phyloP scores from a whole-genome alignment of 2,888 invertebrate genomes.

The Drosophila cognata region DNA sequence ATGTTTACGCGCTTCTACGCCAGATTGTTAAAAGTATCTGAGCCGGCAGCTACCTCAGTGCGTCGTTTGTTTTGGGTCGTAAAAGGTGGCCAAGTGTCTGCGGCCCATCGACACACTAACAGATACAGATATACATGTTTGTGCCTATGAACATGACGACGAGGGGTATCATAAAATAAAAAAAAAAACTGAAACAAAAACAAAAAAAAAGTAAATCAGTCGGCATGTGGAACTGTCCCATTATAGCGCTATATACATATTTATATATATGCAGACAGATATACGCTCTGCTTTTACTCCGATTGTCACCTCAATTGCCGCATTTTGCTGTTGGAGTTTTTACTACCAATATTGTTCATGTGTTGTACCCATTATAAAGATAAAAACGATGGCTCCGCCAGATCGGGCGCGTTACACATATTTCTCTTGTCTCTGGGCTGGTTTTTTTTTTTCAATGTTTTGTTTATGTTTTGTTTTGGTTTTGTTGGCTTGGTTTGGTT shows the following conservation, averaged over 20 bases:
- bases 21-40: constrained; percentile 53
- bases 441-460: constrained; percentile 9
- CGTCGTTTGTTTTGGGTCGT: constrained; percentile 68
- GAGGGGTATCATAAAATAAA: constrained; percentile 43
- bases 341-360: constrained; percentile 71
- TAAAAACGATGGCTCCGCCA: constrained; percentile 57
- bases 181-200: background rate
- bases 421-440: constrained; percentile 22
- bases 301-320: constrained; percentile 79
- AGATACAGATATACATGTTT: constrained; percentile 17
- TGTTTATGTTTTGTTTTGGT: constrained; percentile 46
- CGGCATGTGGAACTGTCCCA: constrained; percentile 34
- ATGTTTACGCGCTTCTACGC: constrained; percentile 58
- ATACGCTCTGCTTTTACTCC: constrained; percentile 32
- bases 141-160: constrained; percentile 44
- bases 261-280: constrained; percentile 3
- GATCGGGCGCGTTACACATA: constrained; percentile 54
- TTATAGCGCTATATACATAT: constrained; percentile 13
- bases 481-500: constrained; percentile 30
- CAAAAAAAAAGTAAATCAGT: constrained; percentile 48
- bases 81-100: constrained; percentile 51
- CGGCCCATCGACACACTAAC: constrained; percentile 28
- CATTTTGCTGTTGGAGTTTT: constrained; percentile 46
- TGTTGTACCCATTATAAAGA: constrained; percentile 78
- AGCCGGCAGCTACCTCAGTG: constrained; percentile 65